Evolutionary conservation across 2,113 vertebrate species (phyloP).

Genomic region (Triplophysa rosa): DNA sequence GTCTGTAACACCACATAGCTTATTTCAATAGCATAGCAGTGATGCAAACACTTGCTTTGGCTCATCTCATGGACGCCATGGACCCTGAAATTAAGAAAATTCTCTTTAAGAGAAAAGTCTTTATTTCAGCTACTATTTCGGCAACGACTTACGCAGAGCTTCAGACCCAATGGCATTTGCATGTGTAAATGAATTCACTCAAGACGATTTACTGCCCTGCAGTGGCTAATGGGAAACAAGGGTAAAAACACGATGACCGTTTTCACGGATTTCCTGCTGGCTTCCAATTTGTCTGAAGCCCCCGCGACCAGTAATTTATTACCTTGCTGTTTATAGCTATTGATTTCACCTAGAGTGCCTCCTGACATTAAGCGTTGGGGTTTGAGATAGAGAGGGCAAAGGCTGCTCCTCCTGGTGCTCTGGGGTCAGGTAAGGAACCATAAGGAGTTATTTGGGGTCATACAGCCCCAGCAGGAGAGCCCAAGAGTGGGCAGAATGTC

Average conservation of each 20-base stretch:
- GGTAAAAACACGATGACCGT: constrained; percentile 62
- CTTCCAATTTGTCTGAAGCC: constrained; percentile 71
- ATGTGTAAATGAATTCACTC: constrained; percentile 64
- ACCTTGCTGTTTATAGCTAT: constrained; percentile 76
- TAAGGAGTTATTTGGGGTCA: constrained; percentile 78
- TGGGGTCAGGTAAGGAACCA: constrained; percentile 78
- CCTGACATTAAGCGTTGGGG: constrained; percentile 67
- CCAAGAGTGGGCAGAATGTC: constrained; percentile 19
- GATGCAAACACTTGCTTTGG: neutral
- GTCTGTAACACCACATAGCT: neutral
- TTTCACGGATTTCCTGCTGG: constrained; percentile 66
- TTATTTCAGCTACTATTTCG: constrained; percentile 12
- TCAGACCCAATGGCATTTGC: constrained; percentile 43
- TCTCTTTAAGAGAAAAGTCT: neutral
- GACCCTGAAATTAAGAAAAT: neutral
- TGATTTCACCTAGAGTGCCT: constrained; percentile 69
- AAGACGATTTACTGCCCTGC: constrained; percentile 52
- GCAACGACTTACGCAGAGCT: neutral
- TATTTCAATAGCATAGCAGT: neutral
- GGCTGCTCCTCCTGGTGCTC: constrained; percentile 69
- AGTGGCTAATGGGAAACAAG: constrained; percentile 50
- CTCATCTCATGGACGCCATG: neutral
- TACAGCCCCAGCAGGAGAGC: constrained; percentile 69
- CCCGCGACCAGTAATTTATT: constrained; percentile 75
- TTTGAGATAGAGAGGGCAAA: constrained; percentile 67